These are phyloP conservation scores for Pilophorus perplexus DNA, from an alignment of 2,888 invertebrate genomes.

Conservation along the genomic window DNA sequence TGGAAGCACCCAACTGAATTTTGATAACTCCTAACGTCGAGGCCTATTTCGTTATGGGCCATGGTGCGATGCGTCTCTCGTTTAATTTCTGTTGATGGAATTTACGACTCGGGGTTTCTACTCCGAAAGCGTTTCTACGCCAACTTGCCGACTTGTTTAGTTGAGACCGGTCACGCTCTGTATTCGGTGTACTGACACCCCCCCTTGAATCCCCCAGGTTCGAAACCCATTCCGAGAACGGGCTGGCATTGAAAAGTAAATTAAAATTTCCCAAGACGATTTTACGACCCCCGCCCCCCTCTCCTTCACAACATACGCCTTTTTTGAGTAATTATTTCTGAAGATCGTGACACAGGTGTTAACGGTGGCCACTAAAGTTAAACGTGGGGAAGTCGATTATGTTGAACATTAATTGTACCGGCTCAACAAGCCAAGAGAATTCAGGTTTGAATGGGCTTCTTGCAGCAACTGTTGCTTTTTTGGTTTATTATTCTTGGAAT, in stretches of 20 bases:
- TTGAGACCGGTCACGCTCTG: slow-evolving; percentile 7
- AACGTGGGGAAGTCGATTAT: slow-evolving; percentile 22
- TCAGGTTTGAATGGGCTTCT: background rate
- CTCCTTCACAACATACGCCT: background rate
- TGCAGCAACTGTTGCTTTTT: background rate
- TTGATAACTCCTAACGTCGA: too few species aligned
- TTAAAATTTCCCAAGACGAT: slow-evolving; percentile 6
- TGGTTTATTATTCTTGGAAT: too few species aligned
- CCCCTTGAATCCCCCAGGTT: background rate
- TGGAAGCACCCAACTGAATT: too few species aligned
- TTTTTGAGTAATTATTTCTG: slow-evolving; percentile 24
- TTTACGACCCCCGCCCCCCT: slow-evolving; percentile 8
- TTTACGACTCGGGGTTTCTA: too few species aligned
- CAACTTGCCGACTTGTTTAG: too few species aligned
- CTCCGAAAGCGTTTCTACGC: too few species aligned
- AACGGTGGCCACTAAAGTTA: slow-evolving; percentile 25
- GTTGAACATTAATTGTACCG: slow-evolving; percentile 21
- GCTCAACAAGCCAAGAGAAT: background rate
- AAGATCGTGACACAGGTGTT: slow-evolving; percentile 27
- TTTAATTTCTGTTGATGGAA: too few species aligned
- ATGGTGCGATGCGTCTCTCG: too few species aligned
- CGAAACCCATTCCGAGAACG: background rate
- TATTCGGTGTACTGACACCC: slow-evolving; percentile 9
- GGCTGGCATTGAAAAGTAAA: slow-evolving; percentile 19
- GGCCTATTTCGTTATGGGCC: too few species aligned